A percentile compares a stretch with the other conserved stretches of the same genome.
These are phyloP conservation scores for Sinonovacula constricta DNA, from an alignment of 1,140 invertebrate genomes.

Conservation along the genomic window DNA sequence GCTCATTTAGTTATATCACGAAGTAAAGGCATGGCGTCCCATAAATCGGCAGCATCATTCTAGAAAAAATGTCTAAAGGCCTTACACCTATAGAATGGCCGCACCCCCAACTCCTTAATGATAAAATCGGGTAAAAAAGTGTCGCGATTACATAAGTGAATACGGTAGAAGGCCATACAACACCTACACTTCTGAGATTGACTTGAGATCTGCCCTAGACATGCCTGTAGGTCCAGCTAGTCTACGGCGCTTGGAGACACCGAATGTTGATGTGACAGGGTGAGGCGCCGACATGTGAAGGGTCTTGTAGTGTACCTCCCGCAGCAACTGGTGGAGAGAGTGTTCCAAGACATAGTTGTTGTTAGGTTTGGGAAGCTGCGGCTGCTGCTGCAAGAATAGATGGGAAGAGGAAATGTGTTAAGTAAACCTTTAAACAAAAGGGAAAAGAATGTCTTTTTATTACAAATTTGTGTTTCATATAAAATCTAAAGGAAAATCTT, in stretches of 20 bases:
- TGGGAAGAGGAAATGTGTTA: not conserved
- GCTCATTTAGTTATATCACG: too few species aligned
- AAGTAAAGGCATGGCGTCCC: too few species aligned
- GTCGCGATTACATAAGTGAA: too few species aligned
- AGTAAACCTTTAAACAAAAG: too few species aligned
- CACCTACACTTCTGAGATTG: slow-evolving; percentile 87
- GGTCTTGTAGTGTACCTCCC: slow-evolving; percentile 95
- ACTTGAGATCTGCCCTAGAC: slow-evolving; percentile 90
- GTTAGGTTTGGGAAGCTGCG: slow-evolving; percentile 82
- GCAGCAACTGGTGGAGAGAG: slow-evolving; percentile 94
- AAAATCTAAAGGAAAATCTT: not conserved
- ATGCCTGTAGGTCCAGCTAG: slow-evolving; percentile 93
- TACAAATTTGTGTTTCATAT: not conserved
- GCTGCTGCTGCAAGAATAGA: slow-evolving; percentile 57
- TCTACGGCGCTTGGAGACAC: slow-evolving; percentile 92
- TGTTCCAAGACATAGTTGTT: slow-evolving; percentile 98
- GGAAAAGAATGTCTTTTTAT: not conserved
- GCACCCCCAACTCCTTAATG: too few species aligned
- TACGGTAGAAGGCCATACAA: too few species aligned
- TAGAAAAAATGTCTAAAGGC: too few species aligned
- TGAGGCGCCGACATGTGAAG: slow-evolving; percentile 96
- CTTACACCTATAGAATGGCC: too few species aligned
- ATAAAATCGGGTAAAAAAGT: too few species aligned
- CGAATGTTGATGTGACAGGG: slow-evolving; percentile 93
- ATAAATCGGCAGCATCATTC: too few species aligned